Percentiles rank a stretch among this genome's conserved stretches.
phyloP scores from a whole-genome alignment of 1,140 invertebrate species.

The Pogonomyrmex californicus region DNA sequence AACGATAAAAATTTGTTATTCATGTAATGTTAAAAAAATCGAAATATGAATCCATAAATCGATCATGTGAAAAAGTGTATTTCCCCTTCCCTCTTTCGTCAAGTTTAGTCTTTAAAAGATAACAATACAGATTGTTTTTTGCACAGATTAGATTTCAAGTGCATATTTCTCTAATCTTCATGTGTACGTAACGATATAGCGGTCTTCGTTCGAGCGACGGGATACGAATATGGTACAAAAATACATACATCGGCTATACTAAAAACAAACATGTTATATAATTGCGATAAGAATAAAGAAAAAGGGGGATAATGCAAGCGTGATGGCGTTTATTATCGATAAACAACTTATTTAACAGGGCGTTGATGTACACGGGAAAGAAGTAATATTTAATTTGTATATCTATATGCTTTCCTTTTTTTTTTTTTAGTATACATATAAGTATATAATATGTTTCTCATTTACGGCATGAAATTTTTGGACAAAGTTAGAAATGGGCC shows the following conservation, averaged over 20 bases:
- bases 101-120: not conserved
- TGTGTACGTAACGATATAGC: not conserved
- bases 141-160: not conserved
- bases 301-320: slow-evolving; percentile 85
- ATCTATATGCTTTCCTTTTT: slow-evolving; percentile 81
- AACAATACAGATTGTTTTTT: slow-evolving; percentile 13
- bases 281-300: slow-evolving; percentile 74
- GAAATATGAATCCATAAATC: not conserved
- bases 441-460: slow-evolving; percentile 82
- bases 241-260: slow-evolving; percentile 1
- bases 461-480: slow-evolving; percentile 84
- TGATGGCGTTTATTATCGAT: slow-evolving; percentile 87
- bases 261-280: slow-evolving; percentile 36
- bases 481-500: slow-evolving; percentile 81
- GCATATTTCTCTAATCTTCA: slow-evolving; percentile 25
- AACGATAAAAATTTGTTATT: slow-evolving; percentile 9
- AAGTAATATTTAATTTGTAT: slow-evolving; percentile 84
- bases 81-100: not conserved
- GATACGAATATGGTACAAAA: not conserved
- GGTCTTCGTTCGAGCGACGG: not conserved
- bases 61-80: not conserved
- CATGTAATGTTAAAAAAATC: slow-evolving; percentile 14
- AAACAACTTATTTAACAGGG: slow-evolving; percentile 87
- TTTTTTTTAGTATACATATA: slow-evolving; percentile 83
- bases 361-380: slow-evolving; percentile 86